Base-by-base conservation (phyloP, 2,113 vertebrate genomes). In the Orycteropus afer region DNA sequence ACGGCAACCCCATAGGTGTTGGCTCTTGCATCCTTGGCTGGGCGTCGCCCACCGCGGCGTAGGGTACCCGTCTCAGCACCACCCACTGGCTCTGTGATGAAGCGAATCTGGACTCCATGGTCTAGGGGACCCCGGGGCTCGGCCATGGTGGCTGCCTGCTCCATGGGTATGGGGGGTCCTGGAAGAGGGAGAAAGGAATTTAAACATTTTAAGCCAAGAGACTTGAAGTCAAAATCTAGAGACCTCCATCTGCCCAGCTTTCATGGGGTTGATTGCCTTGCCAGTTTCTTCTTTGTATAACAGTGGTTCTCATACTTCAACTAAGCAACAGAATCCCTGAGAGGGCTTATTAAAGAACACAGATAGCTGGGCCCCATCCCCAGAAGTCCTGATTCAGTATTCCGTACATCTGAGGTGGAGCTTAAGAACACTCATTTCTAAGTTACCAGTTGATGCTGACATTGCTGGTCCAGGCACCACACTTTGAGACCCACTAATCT, bases 41-140 rank as follows among this genome's bases (percentile, higher is more conserved):
- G 97, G 34, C 96, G 97, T 18, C 96, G 90, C 3, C 79, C 95
- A 15, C 76, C 79, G 2, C 96, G 96, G 22, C 95, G 98, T 23
- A 79, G 94, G 37, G 97, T 97, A 6, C 95, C 94, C 42, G 92
- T 49, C 34, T 97, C 97, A 9, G 95, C 71, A 0, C 96, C 95
- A 32, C 99, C 98, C 8, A 96, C 96, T 59, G 99, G 97, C 96
- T 99, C 98, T 10, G 99, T 98, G 94, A 99, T 99, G 98, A 99
- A 99, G 90, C 99, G 99, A 97, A 99, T 99, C 98, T 99, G 99
- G 95, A 99, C 99, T 0, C 99, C 99, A 4, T 99, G 97, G 94
- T 99, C 99, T 96, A 99, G 97, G 0, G 99, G 98, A 65, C 91
- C 98, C 86, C 97, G 98, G 51, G 96, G 86, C 86, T 98, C 99